Base-by-base conservation (phyloP, 2,888 invertebrate genomes). In the Machimus rusticus region DNA sequence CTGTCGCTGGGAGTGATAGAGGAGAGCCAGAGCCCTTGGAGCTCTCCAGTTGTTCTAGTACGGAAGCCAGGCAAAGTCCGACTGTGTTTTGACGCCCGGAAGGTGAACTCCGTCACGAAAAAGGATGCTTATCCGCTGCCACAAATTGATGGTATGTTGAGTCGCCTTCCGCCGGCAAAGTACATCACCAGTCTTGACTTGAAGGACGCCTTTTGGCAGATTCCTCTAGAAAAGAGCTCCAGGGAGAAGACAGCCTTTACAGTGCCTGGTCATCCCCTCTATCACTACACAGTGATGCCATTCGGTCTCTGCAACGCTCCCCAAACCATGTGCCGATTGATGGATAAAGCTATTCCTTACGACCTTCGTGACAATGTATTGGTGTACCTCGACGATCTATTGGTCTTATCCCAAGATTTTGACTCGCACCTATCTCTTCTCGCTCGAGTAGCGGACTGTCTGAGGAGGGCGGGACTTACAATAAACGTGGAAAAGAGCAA, bases 241-340 rank as follows among this genome's bases (percentile, higher is more conserved):
- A 8, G 43, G 5, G 66, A 82, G 4, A 87, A 81, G 19, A 87
- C 87, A 6, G 87, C 87, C 9, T 87, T 87, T 34, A 34, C 34
- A 34, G 34, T 34, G 34, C 34, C 46, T 46, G 46, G 46, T 16
- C 16, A 5, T 34, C 34, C 34, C 34, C 34, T 34, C 34, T 34
- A 34, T 34, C 46, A 46, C 46, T 46, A 46, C 46, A 46, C 46
- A 4, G 46, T 46, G 46, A 46, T 46, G 46, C 46, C 46, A 46
- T 34, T 34, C 6, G 34, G 34, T 34, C 34, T 34, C 0, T 34
- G 34, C 34, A 34, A 34, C 34, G 34, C 34, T 34, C 34, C 34
- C 2, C 34, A 34, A 3, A 34, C 34, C 34, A 34, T 34, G 34
- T 34, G 34, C 34, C 34, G 34, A 5, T 34, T 34, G 34, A 34